Base-by-base conservation (phyloP, 1,140 invertebrate genomes). In the Drosophila rhopaloa region DNA sequence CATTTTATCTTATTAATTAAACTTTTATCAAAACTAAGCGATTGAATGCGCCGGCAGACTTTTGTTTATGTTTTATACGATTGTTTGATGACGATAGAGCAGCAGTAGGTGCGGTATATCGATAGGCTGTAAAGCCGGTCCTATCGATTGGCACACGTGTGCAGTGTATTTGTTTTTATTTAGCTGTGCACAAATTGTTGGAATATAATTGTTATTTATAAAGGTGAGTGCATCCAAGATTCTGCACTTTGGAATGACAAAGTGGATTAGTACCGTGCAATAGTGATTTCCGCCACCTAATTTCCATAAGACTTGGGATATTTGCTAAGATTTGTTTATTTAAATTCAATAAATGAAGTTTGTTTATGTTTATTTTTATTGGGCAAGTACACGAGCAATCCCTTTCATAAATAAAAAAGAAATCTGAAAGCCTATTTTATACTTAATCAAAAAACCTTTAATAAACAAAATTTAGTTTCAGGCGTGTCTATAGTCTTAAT, bases 1-100 rank as follows among this genome's bases (percentile, higher is more conserved):
- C 96, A 97, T 98, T 54, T 75, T 72, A 62, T 38, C 9, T 41
- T 35, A 53, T 5, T n/a, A 16, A 44, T 55, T 55, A 40, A 41
- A 16, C 41, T 54, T 81, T 62, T 51, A 66, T 24, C 14, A 60
- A 60, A 19, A 57, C 32, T 47, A 56, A 4, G 19, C 27, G 6
- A n/a, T 56, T 46, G 1, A n/a, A 11, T 37, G 29, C 24, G 75
- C 74, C 57, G 63, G 70, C 44, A 60, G 51, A 29, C 35, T 44
- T 74, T 86, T 86, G 83, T 86, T 86, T 86, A 86, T 76, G 66
- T 88, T 63, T 73, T 72, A 44, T 27, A 16, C 76, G 71, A 70
- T 83, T 44, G 13, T 19, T 83, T 38, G 75, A 50, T 48, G 27
- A 62, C 60, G 13, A 35, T 13, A 46, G 2, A 24, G 3, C 8